phyloP scores from a whole-genome alignment of 2,113 vertebrate genomes.

The Pluvianellus socialis region DNA sequence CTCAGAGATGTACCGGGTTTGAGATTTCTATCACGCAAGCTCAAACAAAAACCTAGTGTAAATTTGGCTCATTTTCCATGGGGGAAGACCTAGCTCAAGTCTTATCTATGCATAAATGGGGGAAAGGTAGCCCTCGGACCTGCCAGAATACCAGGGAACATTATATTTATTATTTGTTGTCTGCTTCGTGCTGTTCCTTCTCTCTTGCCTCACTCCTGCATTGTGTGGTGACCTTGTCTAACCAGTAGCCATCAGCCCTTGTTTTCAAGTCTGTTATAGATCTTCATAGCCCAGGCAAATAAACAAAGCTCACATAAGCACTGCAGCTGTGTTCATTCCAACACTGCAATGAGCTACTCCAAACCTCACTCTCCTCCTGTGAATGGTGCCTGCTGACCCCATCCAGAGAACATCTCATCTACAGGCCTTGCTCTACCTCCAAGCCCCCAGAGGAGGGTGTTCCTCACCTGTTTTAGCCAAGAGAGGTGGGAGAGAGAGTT shows the following conservation, averaged over 20 bases:
- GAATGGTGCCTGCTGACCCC: not conserved
- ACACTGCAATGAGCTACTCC: not conserved
- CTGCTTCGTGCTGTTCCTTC: constrained; percentile 39
- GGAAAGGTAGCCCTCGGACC: not conserved
- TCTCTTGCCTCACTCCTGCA: not conserved
- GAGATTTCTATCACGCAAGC: not conserved
- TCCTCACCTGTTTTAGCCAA: not conserved
- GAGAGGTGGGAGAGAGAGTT: not conserved
- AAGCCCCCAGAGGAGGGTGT: not conserved
- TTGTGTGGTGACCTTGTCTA: not conserved
- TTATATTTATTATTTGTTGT: constrained; percentile 16
- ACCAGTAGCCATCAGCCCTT: not conserved
- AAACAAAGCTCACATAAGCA: constrained; percentile 42
- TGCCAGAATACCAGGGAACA: not conserved
- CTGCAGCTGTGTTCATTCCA: constrained; percentile 8
- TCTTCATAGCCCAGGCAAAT: constrained; percentile 58
- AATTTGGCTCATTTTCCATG: not conserved
- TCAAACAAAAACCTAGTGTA: not conserved
- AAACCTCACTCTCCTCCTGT: not conserved
- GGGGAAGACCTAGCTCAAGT: not conserved
- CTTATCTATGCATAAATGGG: constrained; percentile 10
- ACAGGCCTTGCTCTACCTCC: not conserved
- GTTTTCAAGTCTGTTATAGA: constrained; percentile 37
- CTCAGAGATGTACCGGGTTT: not conserved
- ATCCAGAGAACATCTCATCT: not conserved